Conservation (phyloP, 1,140 invertebrate species). For the Drosophila varians region DNA sequence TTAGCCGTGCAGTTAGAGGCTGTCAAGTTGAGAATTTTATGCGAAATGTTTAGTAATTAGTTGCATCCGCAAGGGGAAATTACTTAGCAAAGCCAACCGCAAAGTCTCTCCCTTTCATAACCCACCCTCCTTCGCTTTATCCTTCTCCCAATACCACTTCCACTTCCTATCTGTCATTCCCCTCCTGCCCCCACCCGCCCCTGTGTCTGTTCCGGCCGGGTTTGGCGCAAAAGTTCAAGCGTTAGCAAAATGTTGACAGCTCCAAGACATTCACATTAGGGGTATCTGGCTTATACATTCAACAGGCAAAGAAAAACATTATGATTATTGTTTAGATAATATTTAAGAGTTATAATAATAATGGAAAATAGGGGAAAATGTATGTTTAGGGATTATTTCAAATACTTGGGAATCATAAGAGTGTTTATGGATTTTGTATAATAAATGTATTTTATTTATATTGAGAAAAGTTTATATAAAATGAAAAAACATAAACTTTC, state of each 20-base stretch:
- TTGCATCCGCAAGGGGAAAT: constrained; percentile 80
- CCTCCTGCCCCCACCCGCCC: background rate
- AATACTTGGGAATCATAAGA: no score
- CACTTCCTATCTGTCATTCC: constrained; percentile 21
- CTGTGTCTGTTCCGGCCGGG: constrained; percentile 20
- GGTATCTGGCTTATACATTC: constrained; percentile 23
- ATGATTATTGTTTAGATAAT: background rate
- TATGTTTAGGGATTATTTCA: no score
- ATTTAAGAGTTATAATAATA: no score
- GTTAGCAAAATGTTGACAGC: constrained; percentile 66
- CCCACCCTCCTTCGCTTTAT: background rate
- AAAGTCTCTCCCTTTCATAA: constrained; percentile 10
- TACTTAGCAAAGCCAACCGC: constrained; percentile 67
- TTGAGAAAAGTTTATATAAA: no score
- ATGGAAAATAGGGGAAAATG: no score
- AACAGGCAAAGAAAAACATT: background rate
- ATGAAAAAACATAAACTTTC: no score
- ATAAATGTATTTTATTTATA: no score
- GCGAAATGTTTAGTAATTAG: constrained; percentile 83
- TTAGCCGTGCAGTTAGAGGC: constrained; percentile 68
- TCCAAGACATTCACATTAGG: constrained; percentile 54
- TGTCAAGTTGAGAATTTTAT: constrained; percentile 81
- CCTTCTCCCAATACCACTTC: background rate
- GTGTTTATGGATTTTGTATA: no score
- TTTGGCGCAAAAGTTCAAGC: constrained; percentile 52